Evolutionary conservation across 2,113 vertebrate species (phyloP).

Genomic region (Cyprinodon variegatus): DNA sequence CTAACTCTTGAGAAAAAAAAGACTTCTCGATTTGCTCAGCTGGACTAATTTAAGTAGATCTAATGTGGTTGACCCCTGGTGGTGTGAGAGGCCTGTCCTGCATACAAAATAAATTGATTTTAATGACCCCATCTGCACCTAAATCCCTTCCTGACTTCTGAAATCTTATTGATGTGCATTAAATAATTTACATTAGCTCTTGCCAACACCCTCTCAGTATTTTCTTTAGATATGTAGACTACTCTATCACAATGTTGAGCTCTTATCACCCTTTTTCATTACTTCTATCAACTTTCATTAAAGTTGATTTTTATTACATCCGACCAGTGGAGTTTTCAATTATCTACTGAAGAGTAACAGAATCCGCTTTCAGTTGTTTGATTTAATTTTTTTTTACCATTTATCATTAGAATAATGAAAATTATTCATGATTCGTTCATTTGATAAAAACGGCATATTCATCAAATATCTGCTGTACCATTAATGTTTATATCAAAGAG

Average conservation of each 20-base stretch:
- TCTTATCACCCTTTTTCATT: neutral
- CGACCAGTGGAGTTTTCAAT: slow-evolving; percentile 26
- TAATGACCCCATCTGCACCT: slow-evolving; percentile 29
- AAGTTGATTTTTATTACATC: slow-evolving; percentile 37
- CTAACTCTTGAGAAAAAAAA: neutral
- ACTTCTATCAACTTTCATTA: neutral
- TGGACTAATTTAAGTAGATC: slow-evolving; percentile 41
- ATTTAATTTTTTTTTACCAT: neutral
- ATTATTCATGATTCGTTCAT: neutral
- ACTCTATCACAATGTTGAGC: slow-evolving; percentile 6
- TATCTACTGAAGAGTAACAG: neutral
- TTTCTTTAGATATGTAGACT: slow-evolving; percentile 5
- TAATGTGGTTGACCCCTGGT: slow-evolving; percentile 16
- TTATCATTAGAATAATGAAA: neutral
- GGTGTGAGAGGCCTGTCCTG: neutral
- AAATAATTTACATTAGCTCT: slow-evolving; percentile 39
- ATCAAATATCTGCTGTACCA: neutral
- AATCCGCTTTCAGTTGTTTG: slow-evolving; percentile 14
- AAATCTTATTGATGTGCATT: slow-evolving; percentile 31
- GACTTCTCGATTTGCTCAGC: slow-evolving; percentile 28
- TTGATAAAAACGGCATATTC: neutral
- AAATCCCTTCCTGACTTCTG: slow-evolving; percentile 22
- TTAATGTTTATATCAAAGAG: no score
- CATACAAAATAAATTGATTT: slow-evolving; percentile 44
- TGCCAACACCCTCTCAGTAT: neutral